phyloP scores from a whole-genome alignment of 1,140 invertebrate species.

The Sinella curviseta region DNA sequence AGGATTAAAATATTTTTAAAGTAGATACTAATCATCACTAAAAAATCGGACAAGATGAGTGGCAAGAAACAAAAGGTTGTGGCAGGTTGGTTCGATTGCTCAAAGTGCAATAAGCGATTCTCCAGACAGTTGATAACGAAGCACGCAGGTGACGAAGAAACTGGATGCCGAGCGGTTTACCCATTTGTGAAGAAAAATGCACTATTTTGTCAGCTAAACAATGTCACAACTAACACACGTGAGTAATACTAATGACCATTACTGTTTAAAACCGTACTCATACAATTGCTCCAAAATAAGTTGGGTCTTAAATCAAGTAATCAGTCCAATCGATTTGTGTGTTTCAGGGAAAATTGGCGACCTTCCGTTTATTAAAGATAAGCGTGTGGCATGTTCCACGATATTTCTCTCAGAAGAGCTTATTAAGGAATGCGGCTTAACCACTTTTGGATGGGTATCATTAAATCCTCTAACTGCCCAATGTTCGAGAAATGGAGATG shows the following conservation, averaged over 20 bases:
- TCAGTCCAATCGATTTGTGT: too few relatives aligned
- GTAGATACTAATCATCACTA: background rate
- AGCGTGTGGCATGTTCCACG: background rate
- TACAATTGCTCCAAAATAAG: background rate
- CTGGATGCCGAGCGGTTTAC: background rate
- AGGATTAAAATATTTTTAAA: too few relatives aligned
- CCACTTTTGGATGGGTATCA: conserved; percentile 36
- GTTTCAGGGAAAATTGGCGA: conserved; percentile 13
- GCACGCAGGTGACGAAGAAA: conserved; percentile 29
- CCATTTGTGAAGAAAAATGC: background rate
- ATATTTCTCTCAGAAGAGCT: conserved; percentile 38
- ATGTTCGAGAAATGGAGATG: background rate
- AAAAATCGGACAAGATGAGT: conserved; percentile 25
- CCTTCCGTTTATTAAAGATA: conserved; percentile 29
- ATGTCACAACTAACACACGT: background rate
- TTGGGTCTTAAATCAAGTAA: background rate
- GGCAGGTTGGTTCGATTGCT: conserved; percentile 34
- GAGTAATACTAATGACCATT: background rate
- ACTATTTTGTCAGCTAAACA: background rate
- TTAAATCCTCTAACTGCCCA: background rate
- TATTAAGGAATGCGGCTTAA: conserved; percentile 34
- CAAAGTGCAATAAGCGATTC: conserved; percentile 33
- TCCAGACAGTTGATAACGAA: conserved; percentile 27
- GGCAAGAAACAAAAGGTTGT: conserved; percentile 30
- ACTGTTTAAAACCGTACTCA: background rate